Percentiles rank a stretch among this genome's conserved stretches.
These are phyloP conservation scores for Spodoptera picta DNA, from an alignment of 2,888 invertebrate genomes.

Conservation along the genomic window DNA sequence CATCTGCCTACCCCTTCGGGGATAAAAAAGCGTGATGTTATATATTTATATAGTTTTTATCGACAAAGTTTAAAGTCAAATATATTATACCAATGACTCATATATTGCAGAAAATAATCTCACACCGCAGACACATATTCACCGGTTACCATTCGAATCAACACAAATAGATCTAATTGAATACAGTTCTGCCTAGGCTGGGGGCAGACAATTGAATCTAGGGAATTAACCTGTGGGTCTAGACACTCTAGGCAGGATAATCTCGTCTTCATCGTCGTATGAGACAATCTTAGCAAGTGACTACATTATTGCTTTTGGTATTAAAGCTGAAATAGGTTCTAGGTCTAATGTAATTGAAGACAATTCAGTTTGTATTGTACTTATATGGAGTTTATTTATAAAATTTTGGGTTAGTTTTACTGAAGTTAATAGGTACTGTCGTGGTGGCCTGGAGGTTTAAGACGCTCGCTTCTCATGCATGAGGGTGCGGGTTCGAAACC, in stretches of 20 bases:
- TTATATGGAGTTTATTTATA: too few species aligned
- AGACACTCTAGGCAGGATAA: constrained; percentile 16
- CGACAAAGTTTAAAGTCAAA: background rate
- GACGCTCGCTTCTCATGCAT: too few species aligned
- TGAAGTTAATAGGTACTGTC: too few species aligned
- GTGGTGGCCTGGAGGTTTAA: too few species aligned
- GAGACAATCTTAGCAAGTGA: background rate
- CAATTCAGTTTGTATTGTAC: too few species aligned
- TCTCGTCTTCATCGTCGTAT: background rate
- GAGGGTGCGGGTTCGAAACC: too few species aligned
- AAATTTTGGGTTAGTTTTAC: too few species aligned
- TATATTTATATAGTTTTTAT: too few species aligned
- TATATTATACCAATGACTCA: constrained; percentile 15
- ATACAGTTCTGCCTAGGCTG: constrained; percentile 21
- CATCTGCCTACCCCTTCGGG: too few species aligned
- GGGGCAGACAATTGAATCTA: constrained; percentile 31
- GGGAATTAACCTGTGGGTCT: constrained; percentile 30
- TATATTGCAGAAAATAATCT: constrained; percentile 5
- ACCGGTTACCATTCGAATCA: constrained; percentile 21
- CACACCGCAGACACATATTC: constrained; percentile 11
- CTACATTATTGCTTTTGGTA: too few species aligned
- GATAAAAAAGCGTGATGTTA: too few species aligned
- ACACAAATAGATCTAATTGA: constrained; percentile 44
- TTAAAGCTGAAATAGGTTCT: background rate
- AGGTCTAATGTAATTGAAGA: too few species aligned